Conservation (phyloP, 2,797 vertebrate genomes). For the Acipenser ruthenus region DNA sequence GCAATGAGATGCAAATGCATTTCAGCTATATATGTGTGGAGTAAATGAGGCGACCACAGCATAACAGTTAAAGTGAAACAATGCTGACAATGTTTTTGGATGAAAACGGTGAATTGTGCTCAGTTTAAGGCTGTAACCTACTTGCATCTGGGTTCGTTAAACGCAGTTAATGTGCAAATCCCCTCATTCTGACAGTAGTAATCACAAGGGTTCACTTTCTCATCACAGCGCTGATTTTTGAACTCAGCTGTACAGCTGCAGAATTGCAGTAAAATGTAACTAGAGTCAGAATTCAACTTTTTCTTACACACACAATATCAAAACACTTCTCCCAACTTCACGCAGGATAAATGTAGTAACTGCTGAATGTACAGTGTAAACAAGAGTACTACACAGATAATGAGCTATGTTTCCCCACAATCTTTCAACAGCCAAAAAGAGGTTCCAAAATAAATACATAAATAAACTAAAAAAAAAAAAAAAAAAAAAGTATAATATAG, state of each 20-base stretch:
- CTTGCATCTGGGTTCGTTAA: slow-evolving; percentile 99
- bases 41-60: background rate
- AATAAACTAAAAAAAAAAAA: background rate
- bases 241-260: slow-evolving; percentile 99
- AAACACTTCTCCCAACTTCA: slow-evolving; percentile 13
- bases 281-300: slow-evolving; percentile 12
- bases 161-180: slow-evolving; percentile 98
- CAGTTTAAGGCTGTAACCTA: slow-evolving; percentile 87
- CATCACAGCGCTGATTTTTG: slow-evolving; percentile 99
- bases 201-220: slow-evolving; percentile 99
- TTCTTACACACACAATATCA: background rate
- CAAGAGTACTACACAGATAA: too few relatives aligned
- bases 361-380: too few relatives aligned
- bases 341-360: background rate
- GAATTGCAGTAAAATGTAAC: slow-evolving; percentile 54
- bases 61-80: slow-evolving; percentile 1
- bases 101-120: slow-evolving; percentile 50
- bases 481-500: background rate
- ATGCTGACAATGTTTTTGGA: slow-evolving; percentile 14
- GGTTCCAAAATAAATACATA: background rate
- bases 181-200: slow-evolving; percentile 99
- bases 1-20: slow-evolving; percentile 4
- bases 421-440: too few relatives aligned
- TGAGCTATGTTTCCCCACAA: too few relatives aligned
- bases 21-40: background rate